These are phyloP conservation scores for Ylistrum balloti DNA, from an alignment of 1,140 invertebrate species.

Conservation along the genomic window DNA sequence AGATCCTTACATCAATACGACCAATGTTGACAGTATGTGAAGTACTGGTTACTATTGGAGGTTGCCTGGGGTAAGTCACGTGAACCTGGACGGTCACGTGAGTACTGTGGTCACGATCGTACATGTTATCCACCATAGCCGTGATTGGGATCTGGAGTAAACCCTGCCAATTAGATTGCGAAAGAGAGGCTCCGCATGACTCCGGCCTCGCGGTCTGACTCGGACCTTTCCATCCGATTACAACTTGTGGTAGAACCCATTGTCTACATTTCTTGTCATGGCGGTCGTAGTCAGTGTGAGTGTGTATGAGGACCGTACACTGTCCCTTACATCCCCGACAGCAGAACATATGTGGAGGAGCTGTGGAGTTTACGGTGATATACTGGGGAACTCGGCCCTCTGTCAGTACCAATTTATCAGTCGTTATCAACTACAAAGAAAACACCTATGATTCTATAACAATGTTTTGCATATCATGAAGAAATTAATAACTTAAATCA, in stretches of 20 bases:
- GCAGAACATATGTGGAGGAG: conserved; percentile 68
- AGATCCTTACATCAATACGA: conserved; percentile 45
- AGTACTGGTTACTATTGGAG: conserved; percentile 46
- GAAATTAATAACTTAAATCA: too few relatives aligned
- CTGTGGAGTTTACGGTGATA: conserved; percentile 54
- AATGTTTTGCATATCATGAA: too few relatives aligned
- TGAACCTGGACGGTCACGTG: conserved; percentile 56
- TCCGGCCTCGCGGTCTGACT: conserved; percentile 29
- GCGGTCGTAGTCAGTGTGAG: conserved; percentile 41
- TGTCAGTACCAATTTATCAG: conserved; percentile 50
- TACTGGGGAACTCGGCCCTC: conserved; percentile 54
- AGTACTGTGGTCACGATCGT: conserved; percentile 58
- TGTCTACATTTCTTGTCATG: conserved; percentile 49
- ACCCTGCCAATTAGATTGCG: conserved; percentile 62
- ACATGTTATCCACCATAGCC: conserved; percentile 67
- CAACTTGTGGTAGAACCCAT: conserved; percentile 61
- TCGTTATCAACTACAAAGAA: conserved; percentile 25
- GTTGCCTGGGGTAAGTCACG: conserved; percentile 46
- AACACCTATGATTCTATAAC: too few relatives aligned
- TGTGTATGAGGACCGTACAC: conserved; percentile 56
- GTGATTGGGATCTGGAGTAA: conserved; percentile 65
- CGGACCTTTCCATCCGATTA: conserved; percentile 61
- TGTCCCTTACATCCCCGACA: conserved; percentile 59
- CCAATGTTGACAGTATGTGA: conserved; percentile 51
- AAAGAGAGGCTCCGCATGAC: conserved; percentile 62